phyloP scores from a whole-genome alignment of 2,888 invertebrate species.

The Drosophila cognata region DNA sequence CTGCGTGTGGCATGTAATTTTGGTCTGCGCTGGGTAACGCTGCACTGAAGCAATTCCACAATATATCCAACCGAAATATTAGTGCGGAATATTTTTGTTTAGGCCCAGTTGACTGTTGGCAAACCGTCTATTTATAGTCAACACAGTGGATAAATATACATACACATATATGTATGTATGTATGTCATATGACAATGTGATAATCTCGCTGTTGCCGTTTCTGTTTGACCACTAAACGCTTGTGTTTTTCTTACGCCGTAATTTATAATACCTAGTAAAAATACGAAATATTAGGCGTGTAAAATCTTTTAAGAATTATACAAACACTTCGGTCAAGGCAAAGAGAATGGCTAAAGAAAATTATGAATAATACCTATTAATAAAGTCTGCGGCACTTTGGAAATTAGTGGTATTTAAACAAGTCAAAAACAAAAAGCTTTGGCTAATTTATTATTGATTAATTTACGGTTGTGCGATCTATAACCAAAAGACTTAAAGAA shows the following conservation, averaged over 20 bases:
- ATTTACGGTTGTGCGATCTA: neutral
- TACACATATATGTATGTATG: slow-evolving; percentile 11
- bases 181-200: slow-evolving; percentile 33
- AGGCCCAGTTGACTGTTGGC: slow-evolving; percentile 33
- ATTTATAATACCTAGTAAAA: slow-evolving; percentile 25
- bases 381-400: slow-evolving; percentile 20
- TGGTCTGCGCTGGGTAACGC: slow-evolving; percentile 17
- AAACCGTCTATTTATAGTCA: slow-evolving; percentile 42
- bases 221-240: slow-evolving; percentile 36
- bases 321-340: slow-evolving; percentile 57
- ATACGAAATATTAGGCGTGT: slow-evolving; percentile 17
- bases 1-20: slow-evolving; percentile 31
- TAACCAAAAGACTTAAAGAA: neutral
- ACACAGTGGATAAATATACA: slow-evolving; percentile 22
- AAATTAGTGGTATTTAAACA: slow-evolving; percentile 9
- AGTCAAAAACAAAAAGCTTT: neutral
- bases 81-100: slow-evolving; percentile 10
- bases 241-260: slow-evolving; percentile 7
- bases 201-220: slow-evolving; percentile 52
- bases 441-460: neutral
- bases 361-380: slow-evolving; percentile 65
- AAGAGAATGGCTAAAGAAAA: slow-evolving; percentile 19
- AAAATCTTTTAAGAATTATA: slow-evolving; percentile 38
- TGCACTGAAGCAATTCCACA: slow-evolving; percentile 23
- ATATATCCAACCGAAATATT: slow-evolving; percentile 4